Evolutionary conservation across 37 sponge, comb jelly and placozoan species (phyloP), one percentile per base, ranked within the genome.

Genomic region (Bolinopsis microptera): DNA sequence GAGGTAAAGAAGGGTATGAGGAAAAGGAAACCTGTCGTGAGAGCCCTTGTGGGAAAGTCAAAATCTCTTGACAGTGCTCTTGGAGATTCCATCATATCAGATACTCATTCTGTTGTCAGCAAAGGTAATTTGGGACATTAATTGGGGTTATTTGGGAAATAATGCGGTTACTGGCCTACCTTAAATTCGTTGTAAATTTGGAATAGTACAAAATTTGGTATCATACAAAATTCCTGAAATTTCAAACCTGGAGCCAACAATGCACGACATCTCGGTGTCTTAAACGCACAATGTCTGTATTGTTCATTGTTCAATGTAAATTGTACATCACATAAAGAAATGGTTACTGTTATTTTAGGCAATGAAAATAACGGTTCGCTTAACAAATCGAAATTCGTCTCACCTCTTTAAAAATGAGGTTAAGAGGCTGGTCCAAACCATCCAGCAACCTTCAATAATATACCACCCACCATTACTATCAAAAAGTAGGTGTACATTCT

Each of bases 351-450:
- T n/a, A n/a, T n/a, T n/a, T n/a, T 13, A 48, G 61, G 13, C 3
- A 28, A 77, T 77, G 80, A 77, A 77, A 77, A 34, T 77, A 28
- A 77, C 80, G 16, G 80, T 86, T 23, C 90, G 90, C 0, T 26
- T 86, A 86, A 86, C 90, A 16, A 86, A 86, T 86, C 90, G 90
- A 5, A 30, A 41, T 38, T 39, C 90, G 28, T 24, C 13, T 25
- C 16, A 86, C 30, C 39, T 86, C 32, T 86, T 86, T 27, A 86
- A 86, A 41, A 86, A 86, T n/a, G 90, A 86, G 2, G 90, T 86
- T 3, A 86, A 86, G 61, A 18, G 41, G 48, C 28, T 86, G 1
- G 8, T 86, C 3, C 41, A 86, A 39, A 39, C 61, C 41, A 86
- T 86, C 61, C 61, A 86, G 18, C 90, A 86, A 40, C 90, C 90